A percentile compares a stretch with the other conserved stretches of the same genome.
These are phyloP conservation scores for Mesochorus sp. DNA, from an alignment of 2,888 invertebrate genomes.

Conservation along the genomic window DNA sequence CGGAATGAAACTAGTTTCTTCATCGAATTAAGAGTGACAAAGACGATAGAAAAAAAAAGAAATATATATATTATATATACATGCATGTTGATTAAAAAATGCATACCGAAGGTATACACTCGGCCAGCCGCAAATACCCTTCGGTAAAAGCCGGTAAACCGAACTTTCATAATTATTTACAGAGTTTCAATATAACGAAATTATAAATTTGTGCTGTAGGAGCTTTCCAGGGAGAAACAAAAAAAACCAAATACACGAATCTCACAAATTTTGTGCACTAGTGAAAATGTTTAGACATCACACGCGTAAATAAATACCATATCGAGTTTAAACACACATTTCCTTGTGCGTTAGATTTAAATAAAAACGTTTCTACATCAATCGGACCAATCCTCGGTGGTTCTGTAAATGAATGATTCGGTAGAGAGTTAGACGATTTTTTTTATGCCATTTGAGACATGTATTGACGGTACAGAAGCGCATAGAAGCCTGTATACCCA, in stretches of 20 bases:
- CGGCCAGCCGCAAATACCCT: slow-evolving; percentile 52
- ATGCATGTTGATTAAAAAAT: slow-evolving; percentile 12
- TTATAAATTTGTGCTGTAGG: slow-evolving; percentile 38
- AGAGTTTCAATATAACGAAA: slow-evolving; percentile 22
- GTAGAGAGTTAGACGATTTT: slow-evolving; percentile 39
- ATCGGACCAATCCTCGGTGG: slow-evolving; percentile 72
- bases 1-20: not conserved
- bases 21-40: not conserved
- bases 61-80: not conserved
- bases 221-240: too few relatives aligned
- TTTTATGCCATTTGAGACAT: not conserved
- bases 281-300: too few relatives aligned
- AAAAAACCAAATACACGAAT: not conserved
- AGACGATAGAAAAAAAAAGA: too few relatives aligned
- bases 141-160: slow-evolving; percentile 21
- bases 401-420: slow-evolving; percentile 71
- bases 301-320: too few relatives aligned
- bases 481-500: slow-evolving; percentile 46
- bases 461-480: slow-evolving; percentile 25
- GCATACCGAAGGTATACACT: slow-evolving; percentile 18
- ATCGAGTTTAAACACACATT: not conserved
- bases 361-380: slow-evolving; percentile 56
- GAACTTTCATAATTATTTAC: slow-evolving; percentile 43
- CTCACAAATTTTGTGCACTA: slow-evolving; percentile 3
- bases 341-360: slow-evolving; percentile 29